Evolutionary conservation across 2,888 invertebrate species (phyloP), one percentile per base, ranked within the genome.

Genomic region (Tenthredo scrophulariae): DNA sequence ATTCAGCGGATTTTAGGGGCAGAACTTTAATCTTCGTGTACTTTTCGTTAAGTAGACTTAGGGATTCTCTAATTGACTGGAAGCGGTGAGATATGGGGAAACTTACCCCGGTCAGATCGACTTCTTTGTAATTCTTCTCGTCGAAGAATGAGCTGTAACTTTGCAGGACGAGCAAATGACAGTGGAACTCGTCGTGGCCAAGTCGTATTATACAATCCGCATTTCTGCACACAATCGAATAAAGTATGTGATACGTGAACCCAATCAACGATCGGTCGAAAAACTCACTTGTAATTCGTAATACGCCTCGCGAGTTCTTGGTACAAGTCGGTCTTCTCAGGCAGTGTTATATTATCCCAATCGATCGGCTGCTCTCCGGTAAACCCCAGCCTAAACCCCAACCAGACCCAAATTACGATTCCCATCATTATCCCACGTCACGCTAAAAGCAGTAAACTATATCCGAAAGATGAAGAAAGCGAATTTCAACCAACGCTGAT

Each of bases 61-160:
- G 6, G 22, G 22, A 33, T 18, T 1, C 5, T 26, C 5, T 29
- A 26, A 50, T 29, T 50, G 46, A 29, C 26, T 15, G 18, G 10
- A 29, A 15, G 26, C 46, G 50, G 26, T 62, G 54, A 79, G 40
- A 50, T 50, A 29, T 58, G 79, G 29, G 26, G 1, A 83, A 85
- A 87, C 90, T 91, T 88, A 93, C 93, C 87, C 88, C 90, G 1
- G 90, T 90, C 13, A 93, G 88, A 72, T 93, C 91, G 85, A 92
- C 88, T 80, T 92, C 91, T 85, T 93, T 93, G 87, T 88, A 87
- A 87, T 91, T 92, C 85, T 90, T 94, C 87, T 91, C 92, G 86
- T 96, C 96, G 89, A 96, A 96, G 88, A 95, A 95, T 40, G 94
- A 92, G 0, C 96, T 96, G 91, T 96, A 97, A 88, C 96, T 95